These are phyloP conservation scores for Trypoxylon attenuatum DNA, from an alignment of 2,888 invertebrate species.

Conservation along the genomic window DNA sequence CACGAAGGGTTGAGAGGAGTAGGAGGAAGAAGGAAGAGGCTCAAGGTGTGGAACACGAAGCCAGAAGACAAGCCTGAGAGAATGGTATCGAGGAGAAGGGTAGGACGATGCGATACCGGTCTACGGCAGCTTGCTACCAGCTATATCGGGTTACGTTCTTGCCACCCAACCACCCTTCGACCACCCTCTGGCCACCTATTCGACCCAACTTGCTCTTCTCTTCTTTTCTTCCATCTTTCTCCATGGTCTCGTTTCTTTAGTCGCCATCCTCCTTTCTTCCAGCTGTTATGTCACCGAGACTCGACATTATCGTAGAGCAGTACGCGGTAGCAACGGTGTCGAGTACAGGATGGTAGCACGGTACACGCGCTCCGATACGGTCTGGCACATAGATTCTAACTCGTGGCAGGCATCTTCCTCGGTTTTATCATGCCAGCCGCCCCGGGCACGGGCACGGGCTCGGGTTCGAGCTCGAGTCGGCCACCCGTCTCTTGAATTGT, in stretches of 20 bases:
- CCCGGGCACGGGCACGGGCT: background rate
- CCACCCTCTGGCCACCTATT: constrained; percentile 32
- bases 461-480: background rate
- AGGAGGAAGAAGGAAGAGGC: constrained; percentile 12
- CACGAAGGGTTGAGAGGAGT: background rate
- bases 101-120: constrained; percentile 46
- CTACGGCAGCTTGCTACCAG: constrained; percentile 58
- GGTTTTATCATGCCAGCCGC: background rate
- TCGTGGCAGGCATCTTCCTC: background rate
- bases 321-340: constrained; percentile 28
- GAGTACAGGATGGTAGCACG: constrained; percentile 27
- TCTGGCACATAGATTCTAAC: constrained; percentile 9
- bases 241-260: background rate
- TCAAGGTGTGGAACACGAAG: constrained; percentile 26
- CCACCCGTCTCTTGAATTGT: constrained; percentile 15
- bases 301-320: constrained; percentile 52
- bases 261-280: constrained; percentile 3
- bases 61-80: constrained; percentile 12
- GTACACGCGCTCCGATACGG: constrained; percentile 17
- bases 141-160: constrained; percentile 64
- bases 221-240: constrained; percentile 18
- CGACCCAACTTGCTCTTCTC: constrained; percentile 26
- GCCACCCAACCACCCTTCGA: constrained; percentile 51
- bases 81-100: constrained; percentile 11
- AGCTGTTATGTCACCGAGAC: constrained; percentile 47